phyloP scores from a whole-genome alignment of 2,888 invertebrate genomes.

The Melolontha melolontha region DNA sequence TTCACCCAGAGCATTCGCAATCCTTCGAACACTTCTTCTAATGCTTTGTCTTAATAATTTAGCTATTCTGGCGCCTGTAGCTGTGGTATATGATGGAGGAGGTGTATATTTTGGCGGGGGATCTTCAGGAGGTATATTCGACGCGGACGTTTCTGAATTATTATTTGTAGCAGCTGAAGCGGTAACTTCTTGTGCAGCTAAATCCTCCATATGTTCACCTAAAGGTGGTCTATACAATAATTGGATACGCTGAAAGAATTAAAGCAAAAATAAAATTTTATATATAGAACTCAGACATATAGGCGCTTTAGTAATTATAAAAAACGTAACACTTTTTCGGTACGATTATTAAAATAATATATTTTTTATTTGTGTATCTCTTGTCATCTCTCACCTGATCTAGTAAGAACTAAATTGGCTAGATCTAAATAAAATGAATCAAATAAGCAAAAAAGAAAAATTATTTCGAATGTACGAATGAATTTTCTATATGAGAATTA shows the following conservation, averaged over 20 bases:
- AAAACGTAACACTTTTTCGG: too few relatives aligned
- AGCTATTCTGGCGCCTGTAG: constrained; percentile 86
- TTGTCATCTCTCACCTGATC: too few relatives aligned
- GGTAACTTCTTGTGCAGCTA: constrained; percentile 59
- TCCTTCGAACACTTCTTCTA: constrained; percentile 80
- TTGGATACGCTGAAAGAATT: constrained; percentile 79
- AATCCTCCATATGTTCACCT: constrained; percentile 65
- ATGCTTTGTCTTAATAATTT: constrained; percentile 82
- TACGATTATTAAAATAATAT: too few relatives aligned
- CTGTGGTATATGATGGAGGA: constrained; percentile 92
- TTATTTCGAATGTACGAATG: too few relatives aligned
- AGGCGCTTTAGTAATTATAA: too few relatives aligned
- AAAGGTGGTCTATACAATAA: constrained; percentile 83
- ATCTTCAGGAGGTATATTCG: constrained; percentile 70
- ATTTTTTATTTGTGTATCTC: too few relatives aligned
- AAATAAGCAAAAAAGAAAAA: too few relatives aligned
- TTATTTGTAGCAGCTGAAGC: constrained; percentile 54
- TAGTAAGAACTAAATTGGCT: too few relatives aligned
- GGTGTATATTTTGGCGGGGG: constrained; percentile 95
- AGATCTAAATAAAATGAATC: too few relatives aligned
- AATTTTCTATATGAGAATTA: too few relatives aligned
- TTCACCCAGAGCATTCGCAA: constrained; percentile 70
- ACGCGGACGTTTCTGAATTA: constrained; percentile 49
- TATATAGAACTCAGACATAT: not conserved
- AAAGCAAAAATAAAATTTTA: not conserved